Evolutionary conservation across 2,888 invertebrate genomes (phyloP), one percentile per base, ranked within the genome.

Genomic region (Parasteatoda lunata): DNA sequence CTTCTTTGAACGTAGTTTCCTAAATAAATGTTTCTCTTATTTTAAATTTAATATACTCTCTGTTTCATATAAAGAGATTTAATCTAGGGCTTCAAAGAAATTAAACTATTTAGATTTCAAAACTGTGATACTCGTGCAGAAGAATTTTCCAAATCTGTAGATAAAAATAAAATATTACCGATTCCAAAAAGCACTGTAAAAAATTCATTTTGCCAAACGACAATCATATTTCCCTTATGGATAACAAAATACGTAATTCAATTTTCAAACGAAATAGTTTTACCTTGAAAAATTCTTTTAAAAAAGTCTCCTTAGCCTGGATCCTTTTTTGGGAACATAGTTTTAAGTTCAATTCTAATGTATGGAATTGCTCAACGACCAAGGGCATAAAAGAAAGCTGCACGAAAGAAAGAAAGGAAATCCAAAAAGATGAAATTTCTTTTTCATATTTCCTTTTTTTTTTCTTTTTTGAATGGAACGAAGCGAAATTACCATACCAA

Each of bases 401-500:
- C 30, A 30, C 30, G 30, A 30, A 48, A 64, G 11, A 30, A 9
- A 51, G 72, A 79, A 71, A 79, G 49, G 69, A 73, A 54, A 71
- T 54, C 54, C 78, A 54, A 49, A 64, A 65, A 52, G 72, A 68
- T 81, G 30, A 81, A 66, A 73, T 73, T 81, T 72, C 79, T 79
- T 65, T 71, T 79, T 48, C 79, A 52, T 52, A 72, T 65, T 80
- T 80, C 45, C 51, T 64, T 72, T 52, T 5, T 30, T 30, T 8
- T 81, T 13, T n/a, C 59, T 9, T 59, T n/a, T n/a, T 9, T 13
- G 11, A 9, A 9, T 59, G 59, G 15, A 30, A 66, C 11, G 49
- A 47, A 30, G n/a, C 49, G 49, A 75, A 72, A 81, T 81, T 75
- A 81, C 75, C 75, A 75, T 81, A 81, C 75, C 48, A 81, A 81